Conservation (phyloP, 2,797 vertebrate species). For the Morus bassanus region DNA sequence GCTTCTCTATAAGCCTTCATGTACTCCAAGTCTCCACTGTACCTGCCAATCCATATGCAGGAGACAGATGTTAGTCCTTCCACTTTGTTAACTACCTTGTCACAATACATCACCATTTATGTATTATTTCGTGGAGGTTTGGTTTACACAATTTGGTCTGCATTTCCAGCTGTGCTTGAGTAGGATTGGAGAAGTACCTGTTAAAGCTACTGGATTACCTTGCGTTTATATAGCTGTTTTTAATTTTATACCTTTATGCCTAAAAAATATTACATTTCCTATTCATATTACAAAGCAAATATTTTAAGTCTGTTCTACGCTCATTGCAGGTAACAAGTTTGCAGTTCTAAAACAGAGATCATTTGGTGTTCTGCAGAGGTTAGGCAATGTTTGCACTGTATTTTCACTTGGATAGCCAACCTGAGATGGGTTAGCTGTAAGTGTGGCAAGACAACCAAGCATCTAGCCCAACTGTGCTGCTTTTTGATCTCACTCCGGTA, state of each 20-base stretch:
- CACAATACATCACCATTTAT: neutral
- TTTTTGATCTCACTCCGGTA: neutral
- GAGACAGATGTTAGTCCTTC: neutral
- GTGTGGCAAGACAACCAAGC: neutral
- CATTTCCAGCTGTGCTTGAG: neutral
- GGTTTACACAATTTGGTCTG: neutral
- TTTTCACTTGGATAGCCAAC: neutral
- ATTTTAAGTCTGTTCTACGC: neutral
- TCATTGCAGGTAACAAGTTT: neutral
- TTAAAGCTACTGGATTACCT: neutral
- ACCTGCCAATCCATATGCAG: neutral
- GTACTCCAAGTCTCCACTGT: neutral
- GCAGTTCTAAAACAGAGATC: neutral
- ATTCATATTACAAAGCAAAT: neutral
- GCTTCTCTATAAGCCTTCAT: neutral
- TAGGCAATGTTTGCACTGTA: neutral
- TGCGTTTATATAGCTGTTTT: neutral
- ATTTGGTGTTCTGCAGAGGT: neutral
- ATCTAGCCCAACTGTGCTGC: neutral
- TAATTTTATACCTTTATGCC: neutral
- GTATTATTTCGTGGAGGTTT: neutral
- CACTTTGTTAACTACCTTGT: slow-evolving; percentile 16
- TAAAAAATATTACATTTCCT: neutral
- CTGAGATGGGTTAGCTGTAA: neutral
- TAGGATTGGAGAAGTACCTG: neutral